Evolutionary conservation across 2,113 vertebrate genomes (phyloP).

Genomic region (Natator depressus): DNA sequence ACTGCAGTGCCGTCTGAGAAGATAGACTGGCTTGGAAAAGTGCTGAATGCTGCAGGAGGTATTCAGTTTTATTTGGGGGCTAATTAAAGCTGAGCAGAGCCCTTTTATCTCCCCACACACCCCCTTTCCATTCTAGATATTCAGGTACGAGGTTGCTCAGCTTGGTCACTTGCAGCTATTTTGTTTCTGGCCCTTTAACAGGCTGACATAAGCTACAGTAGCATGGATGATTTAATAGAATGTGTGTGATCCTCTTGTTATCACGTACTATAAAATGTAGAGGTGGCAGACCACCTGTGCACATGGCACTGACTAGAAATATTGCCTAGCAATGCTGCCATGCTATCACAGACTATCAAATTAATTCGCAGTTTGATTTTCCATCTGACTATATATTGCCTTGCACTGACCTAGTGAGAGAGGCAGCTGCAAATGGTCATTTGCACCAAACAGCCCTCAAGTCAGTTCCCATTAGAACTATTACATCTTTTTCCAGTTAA

Average conservation of each 20-base stretch:
- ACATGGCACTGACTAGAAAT: not conserved
- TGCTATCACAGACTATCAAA: conserved; percentile 34
- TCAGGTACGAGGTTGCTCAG: not conserved
- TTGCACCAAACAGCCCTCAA: conserved; percentile 55
- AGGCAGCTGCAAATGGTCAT: conserved; percentile 62
- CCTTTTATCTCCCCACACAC: not conserved
- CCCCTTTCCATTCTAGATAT: not conserved
- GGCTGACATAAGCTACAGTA: not conserved
- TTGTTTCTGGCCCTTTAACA: not conserved
- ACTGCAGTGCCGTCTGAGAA: not conserved
- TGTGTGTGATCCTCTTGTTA: not conserved
- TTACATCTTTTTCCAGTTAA: conserved; percentile 53
- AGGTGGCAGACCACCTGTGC: conserved; percentile 22
- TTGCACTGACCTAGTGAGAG: conserved; percentile 1
- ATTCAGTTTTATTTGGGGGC: not conserved
- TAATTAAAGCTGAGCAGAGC: not conserved
- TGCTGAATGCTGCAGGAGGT: not conserved
- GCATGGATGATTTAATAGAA: not conserved
- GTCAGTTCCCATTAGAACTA: conserved; percentile 30
- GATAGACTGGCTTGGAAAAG: not conserved
- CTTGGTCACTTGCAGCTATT: not conserved
- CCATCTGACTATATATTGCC: conserved; percentile 16
- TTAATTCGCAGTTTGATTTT: conserved; percentile 53
- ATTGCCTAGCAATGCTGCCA: not conserved
- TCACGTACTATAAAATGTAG: not conserved